Percentiles rank a stretch among this genome's conserved stretches.
These are phyloP conservation scores for Phthorimaea operculella DNA, from an alignment of 1,140 invertebrate species.

Conservation along the genomic window DNA sequence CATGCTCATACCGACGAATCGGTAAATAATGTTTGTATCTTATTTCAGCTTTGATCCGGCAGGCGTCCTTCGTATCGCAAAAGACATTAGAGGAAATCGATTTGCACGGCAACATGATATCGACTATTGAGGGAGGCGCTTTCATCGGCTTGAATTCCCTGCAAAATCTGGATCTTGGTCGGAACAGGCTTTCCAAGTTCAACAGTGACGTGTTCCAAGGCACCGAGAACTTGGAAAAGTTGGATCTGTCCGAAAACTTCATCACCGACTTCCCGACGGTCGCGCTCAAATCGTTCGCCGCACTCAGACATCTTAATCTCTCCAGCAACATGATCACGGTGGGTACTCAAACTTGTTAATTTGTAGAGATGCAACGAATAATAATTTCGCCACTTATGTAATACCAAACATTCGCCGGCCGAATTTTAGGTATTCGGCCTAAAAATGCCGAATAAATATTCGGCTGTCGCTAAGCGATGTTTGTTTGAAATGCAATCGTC, in stretches of 20 bases:
- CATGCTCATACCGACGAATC: background rate
- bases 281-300: constrained; percentile 75
- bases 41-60: constrained; percentile 72
- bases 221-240: constrained; percentile 75
- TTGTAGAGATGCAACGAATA: no score
- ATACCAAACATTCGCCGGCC: no score
- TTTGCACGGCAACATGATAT: constrained; percentile 80
- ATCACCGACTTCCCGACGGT: constrained; percentile 82
- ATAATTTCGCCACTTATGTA: no score
- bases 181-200: constrained; percentile 80
- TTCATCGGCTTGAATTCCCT: constrained; percentile 76
- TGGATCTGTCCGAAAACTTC: constrained; percentile 89
- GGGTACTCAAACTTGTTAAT: background rate
- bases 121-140: constrained; percentile 77
- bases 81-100: constrained; percentile 77
- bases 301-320: constrained; percentile 79
- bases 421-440: no score
- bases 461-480: no score
- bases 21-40: constrained; percentile 3
- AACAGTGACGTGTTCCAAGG: constrained; percentile 86
- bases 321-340: constrained; percentile 87
- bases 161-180: constrained; percentile 76
- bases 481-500: no score
- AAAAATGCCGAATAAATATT: no score
- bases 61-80: constrained; percentile 75